Evolutionary conservation across 2,113 vertebrate genomes (phyloP).

Genomic region (Hiodon alosoides): DNA sequence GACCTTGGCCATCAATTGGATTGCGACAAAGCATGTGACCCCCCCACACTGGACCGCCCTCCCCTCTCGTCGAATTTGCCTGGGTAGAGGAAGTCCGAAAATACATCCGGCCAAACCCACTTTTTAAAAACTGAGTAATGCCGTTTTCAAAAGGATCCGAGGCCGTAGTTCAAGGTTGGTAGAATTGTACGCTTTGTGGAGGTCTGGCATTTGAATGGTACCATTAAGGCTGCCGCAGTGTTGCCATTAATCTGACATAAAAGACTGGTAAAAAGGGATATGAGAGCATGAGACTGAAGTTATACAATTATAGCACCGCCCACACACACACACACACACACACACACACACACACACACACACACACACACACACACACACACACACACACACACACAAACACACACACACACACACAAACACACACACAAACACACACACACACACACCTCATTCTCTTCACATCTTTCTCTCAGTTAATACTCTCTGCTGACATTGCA

Average conservation of each 20-base stretch:
- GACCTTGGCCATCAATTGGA: no score
- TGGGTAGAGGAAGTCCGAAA: not conserved
- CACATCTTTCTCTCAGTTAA: no score
- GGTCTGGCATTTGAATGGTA: not conserved
- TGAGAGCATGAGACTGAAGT: no score
- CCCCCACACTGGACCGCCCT: not conserved
- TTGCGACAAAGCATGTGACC: not conserved
- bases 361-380: no score
- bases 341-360: no score
- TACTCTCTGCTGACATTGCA: no score
- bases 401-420: no score
- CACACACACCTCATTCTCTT: no score
- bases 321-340: no score
- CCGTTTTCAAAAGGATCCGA: not conserved
- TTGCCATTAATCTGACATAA: slow-evolving; percentile 13
- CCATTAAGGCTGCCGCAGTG: not conserved
- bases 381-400: no score
- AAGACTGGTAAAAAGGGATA: not conserved
- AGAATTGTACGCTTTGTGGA: not conserved
- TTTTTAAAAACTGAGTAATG: slow-evolving; percentile 4
- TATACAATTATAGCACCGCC: no score
- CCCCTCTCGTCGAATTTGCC: not conserved
- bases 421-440: no score
- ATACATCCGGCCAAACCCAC: not conserved
- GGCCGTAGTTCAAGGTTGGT: not conserved